Base-by-base conservation (phyloP, 2,888 invertebrate genomes). In the Scaeva pyrastri region DNA sequence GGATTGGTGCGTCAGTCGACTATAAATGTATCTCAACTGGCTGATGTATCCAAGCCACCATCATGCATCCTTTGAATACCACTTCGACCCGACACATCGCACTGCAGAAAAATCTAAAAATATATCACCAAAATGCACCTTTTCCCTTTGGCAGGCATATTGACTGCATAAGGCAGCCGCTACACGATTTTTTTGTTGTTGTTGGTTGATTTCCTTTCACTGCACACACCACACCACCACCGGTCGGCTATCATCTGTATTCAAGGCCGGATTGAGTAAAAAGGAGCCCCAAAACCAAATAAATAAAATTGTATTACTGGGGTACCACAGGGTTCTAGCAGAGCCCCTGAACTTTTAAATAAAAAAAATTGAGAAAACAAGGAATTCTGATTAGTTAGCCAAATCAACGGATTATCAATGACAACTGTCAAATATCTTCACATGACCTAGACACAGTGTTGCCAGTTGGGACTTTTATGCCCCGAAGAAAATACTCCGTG, bases 51-150 rank as follows among this genome's bases (percentile, higher is more conserved):
- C 16, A 23, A 48, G 48, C 41, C 31, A 21, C 2, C 10, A 23
- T 39, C 12, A 39, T 66, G 36, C 79, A 84, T 84, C 84, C 84
- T 84, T 79, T 79, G 81, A 86, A 74, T 77, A 50, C 73, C 81
- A 71, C 56, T 36, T 48, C 73, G 77, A 50, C 26, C 62, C 52
- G 66, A 70, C 62, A 62, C 31, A 31, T 31, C 31, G 12, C 23
- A 52, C 79, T 86, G 86, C 85, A 85, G 85, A 85, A 85, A 85
- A 52, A 74, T 86, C 86, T 86, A 86, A 82, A 86, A 82, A 82
- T 86, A 84, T 43, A 16, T 21, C 50, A 66, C 31, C 39, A 52
- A 72, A 76, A 74, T 85, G 77, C 86, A 86, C 77, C 86, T 85
- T 83, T 83, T 80, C 21, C 71, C 81, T 81, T 78, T 80, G 68